These are phyloP conservation scores for Drosophila merina DNA, from an alignment of 2,888 invertebrate genomes.

Conservation along the genomic window DNA sequence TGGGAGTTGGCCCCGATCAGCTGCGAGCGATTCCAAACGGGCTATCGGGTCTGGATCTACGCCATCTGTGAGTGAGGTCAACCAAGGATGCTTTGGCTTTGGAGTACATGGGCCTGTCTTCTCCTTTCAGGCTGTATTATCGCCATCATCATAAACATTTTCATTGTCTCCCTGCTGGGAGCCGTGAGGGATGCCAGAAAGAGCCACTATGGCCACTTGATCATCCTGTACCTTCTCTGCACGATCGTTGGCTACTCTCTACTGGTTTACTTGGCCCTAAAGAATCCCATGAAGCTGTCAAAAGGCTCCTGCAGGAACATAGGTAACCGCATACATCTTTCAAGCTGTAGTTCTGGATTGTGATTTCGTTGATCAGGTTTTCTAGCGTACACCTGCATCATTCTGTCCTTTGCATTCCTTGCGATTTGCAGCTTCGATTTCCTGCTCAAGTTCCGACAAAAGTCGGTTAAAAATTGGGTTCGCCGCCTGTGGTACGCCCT, in stretches of 20 bases:
- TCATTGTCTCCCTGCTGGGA: slow-evolving; percentile 67
- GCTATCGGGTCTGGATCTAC: slow-evolving; percentile 78
- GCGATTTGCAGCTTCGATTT: slow-evolving; percentile 76
- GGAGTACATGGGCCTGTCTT: neutral
- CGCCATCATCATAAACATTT: slow-evolving; percentile 74
- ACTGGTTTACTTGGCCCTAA: slow-evolving; percentile 71
- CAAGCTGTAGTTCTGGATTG: neutral
- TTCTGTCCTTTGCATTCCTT: slow-evolving; percentile 73
- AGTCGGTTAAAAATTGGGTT: slow-evolving; percentile 63
- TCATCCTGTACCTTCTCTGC: slow-evolving; percentile 72
- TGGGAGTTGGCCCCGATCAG: slow-evolving; percentile 73
- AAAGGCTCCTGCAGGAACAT: slow-evolving; percentile 73
- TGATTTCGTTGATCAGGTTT: slow-evolving; percentile 54
- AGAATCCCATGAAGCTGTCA: slow-evolving; percentile 75
- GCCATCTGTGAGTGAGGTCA: slow-evolving; percentile 67
- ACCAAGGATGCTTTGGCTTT: neutral
- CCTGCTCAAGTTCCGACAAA: slow-evolving; percentile 65
- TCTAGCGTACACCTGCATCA: slow-evolving; percentile 74
- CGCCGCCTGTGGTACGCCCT: slow-evolving; percentile 59
- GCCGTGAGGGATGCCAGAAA: slow-evolving; percentile 71
- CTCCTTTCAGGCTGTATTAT: slow-evolving; percentile 61
- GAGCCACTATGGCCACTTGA: slow-evolving; percentile 73
- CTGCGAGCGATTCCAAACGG: slow-evolving; percentile 74
- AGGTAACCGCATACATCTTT: slow-evolving; percentile 41
- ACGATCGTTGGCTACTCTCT: slow-evolving; percentile 66